phyloP scores from a whole-genome alignment of 2,888 invertebrate genomes.

The Empis stercorea region DNA sequence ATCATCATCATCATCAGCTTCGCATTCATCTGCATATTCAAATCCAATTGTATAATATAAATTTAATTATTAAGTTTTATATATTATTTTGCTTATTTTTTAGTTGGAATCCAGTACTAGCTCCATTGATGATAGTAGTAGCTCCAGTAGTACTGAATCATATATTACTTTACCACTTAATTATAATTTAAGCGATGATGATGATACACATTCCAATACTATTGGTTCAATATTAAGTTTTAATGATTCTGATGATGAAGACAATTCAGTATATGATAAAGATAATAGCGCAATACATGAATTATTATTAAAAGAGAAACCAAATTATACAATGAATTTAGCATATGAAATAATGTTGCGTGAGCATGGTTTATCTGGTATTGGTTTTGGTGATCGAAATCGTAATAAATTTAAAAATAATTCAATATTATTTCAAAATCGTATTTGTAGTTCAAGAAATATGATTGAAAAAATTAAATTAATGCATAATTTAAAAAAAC shows the following conservation, averaged over 20 bases:
- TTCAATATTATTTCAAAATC: conserved; percentile 42
- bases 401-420: conserved; percentile 14
- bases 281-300: conserved; percentile 15
- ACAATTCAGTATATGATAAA: not conserved
- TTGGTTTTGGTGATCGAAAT: conserved; percentile 12
- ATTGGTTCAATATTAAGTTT: conserved; percentile 7
- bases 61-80: not conserved
- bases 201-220: not conserved
- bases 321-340: conserved; percentile 25
- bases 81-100: not conserved
- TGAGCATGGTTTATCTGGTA: conserved; percentile 23
- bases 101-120: not conserved
- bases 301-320: conserved; percentile 23
- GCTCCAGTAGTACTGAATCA: not conserved
- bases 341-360: conserved; percentile 24
- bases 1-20: not conserved
- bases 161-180: no score
- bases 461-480: conserved; percentile 70
- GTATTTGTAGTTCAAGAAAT: conserved; percentile 70
- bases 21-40: not conserved
- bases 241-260: conserved; percentile 9
- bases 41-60: not conserved
- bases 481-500: conserved; percentile 61
- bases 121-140: no score
- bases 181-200: not conserved